Evolutionary conservation across 2,797 vertebrate genomes (phyloP).

Genomic region (Acanthis flammea): DNA sequence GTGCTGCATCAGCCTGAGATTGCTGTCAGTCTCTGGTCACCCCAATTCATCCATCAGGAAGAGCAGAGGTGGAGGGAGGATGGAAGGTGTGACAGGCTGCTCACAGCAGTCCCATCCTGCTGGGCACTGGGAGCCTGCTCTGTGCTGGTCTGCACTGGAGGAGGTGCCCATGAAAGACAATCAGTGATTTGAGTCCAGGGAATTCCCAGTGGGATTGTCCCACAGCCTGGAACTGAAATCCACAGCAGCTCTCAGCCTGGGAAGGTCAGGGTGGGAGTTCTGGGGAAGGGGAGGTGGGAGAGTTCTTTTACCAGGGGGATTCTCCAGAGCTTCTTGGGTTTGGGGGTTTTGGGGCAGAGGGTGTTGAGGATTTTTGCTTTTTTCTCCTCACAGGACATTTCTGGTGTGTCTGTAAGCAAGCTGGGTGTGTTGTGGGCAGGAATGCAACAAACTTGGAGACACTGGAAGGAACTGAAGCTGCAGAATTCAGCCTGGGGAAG

Average conservation of each 20-base stretch:
- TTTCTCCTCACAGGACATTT: not conserved
- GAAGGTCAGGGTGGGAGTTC: not conserved
- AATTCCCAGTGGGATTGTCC: not conserved
- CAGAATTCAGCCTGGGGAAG: not conserved
- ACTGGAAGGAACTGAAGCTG: not conserved
- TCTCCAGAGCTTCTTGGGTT: not conserved
- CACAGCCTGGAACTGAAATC: not conserved
- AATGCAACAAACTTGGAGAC: not conserved
- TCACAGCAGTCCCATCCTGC: not conserved
- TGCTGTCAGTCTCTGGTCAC: not conserved
- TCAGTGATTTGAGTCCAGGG: not conserved
- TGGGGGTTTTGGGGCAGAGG: not conserved
- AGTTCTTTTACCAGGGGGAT: not conserved
- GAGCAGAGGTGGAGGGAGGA: constrained; percentile 1
- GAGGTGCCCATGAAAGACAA: constrained; percentile 34
- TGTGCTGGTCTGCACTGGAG: not conserved
- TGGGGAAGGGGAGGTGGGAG: not conserved
- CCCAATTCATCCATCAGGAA: not conserved
- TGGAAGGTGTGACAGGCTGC: constrained; percentile 55
- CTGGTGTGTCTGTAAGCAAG: not conserved
- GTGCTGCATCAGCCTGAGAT: not conserved
- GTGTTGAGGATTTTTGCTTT: not conserved
- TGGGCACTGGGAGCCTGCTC: not conserved
- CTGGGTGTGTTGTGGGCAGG: not conserved
- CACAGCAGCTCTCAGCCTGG: not conserved